Evolutionary conservation across 2,888 invertebrate genomes (phyloP), one percentile per base, ranked within the genome.

Genomic region (Lepidonotus clava): DNA sequence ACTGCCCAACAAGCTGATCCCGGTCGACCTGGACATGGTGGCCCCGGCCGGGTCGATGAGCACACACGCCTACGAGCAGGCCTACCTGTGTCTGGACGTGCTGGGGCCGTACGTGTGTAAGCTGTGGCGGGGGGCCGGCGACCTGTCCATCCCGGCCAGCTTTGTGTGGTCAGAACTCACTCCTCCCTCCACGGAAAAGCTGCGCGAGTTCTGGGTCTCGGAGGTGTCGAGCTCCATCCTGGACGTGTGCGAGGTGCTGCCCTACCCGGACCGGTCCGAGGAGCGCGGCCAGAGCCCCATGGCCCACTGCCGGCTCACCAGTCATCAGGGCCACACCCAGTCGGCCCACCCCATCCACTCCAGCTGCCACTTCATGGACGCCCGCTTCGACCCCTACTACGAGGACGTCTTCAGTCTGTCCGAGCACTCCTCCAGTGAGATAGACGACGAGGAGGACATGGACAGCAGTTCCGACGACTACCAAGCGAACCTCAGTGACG

Each of bases 151-250:
- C 1, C 41, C 80, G 6, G 80, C 41, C 28, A 80, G 80, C 46
- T 80, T 80, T 46, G 80, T 80, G 28, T 80, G 80, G 80, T 80
- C 80, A 51, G 80, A 80, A 46, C 80, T 80, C 32, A 46, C 46
- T 6, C 80, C 80, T 18, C 80, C 80, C 0, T 46, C 80, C 8
- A 46, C 80, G 24, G 80, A 80, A 32, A 80, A 51, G 28, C 80
- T 80, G 2, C 80, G 46, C 2, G 46, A 80, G 80, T 80, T 80
- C 80, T 80, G 80, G 41, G 28, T 80, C 28, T 32, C 46, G 8
- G 80, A 80, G 28, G 34, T 80, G 46, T 80, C 46, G n/a, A 80
- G 51, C 18, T 8, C 41, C 5, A 21, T 80, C 28, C 51, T 80
- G 4, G 80, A 80, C 21, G 28, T 11, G 41, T 80, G 41, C 24